Conservation (phyloP, 1,140 invertebrate species). For the Pollicipes pollicipes region DNA sequence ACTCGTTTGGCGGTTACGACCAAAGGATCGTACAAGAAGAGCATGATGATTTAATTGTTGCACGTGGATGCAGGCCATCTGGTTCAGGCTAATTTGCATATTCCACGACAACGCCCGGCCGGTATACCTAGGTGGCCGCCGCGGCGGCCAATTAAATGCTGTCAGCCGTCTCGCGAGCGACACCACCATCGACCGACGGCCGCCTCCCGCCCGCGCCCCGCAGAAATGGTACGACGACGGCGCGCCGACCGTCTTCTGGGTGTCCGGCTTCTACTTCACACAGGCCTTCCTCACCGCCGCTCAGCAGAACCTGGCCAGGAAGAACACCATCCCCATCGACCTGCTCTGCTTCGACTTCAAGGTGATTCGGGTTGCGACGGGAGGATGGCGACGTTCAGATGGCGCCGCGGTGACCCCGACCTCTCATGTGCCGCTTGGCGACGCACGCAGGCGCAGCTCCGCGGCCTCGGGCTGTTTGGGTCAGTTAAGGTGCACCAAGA, state of each 20-base stretch:
- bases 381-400: not conserved
- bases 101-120: too few relatives aligned
- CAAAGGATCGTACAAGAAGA: too few relatives aligned
- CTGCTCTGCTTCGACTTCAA: constrained; percentile 41
- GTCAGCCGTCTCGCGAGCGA: too few relatives aligned
- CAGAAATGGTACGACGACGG: constrained; percentile 33
- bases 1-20: too few relatives aligned
- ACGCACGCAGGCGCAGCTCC: not conserved
- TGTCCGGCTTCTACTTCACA: constrained; percentile 89
- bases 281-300: constrained; percentile 89
- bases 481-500: too few relatives aligned
- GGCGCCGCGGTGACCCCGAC: constrained; percentile 8
- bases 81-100: too few relatives aligned
- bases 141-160: too few relatives aligned
- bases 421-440: constrained; percentile 3
- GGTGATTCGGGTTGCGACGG: constrained; percentile 8
- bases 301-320: constrained; percentile 85
- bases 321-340: constrained; percentile 65
- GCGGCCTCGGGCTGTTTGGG: constrained; percentile 7
- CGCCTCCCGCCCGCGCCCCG: too few relatives aligned
- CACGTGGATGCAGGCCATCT: too few relatives aligned
- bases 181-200: too few relatives aligned
- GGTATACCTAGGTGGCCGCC: too few relatives aligned
- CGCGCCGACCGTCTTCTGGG: constrained; percentile 66
- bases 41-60: too few relatives aligned